Evolutionary conservation across 1,140 invertebrate genomes (phyloP), one percentile per base, ranked within the genome.

Genomic region (Bemisia tabaci): DNA sequence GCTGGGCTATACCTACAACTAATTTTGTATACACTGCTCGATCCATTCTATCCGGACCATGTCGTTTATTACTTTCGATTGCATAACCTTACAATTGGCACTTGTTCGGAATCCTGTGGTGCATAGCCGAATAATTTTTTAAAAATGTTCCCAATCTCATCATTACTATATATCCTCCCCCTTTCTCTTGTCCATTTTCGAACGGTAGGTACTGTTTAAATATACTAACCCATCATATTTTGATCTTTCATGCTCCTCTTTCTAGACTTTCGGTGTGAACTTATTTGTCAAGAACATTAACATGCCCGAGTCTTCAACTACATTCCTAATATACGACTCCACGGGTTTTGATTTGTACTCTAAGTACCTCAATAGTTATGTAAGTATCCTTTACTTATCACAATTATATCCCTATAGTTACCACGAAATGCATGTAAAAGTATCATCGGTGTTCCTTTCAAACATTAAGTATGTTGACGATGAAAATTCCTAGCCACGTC

Each of bases 221-320:
- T n/a, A n/a, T 17, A 59, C 11, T 12, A 21, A 61, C 17, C 1
- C 0, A 25, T 5, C n/a, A 24, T 9, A 17, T 25, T 58, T 67
- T 48, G 22, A 1, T 33, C 11, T 60, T 48, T 58, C 67, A 26
- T 59, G 61, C 17, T 17, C 66, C 26, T 26, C 12, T 39, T 39
- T 62, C 62, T 66, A 59, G 26, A 9, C 23, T 63, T 58, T 22
- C 22, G 21, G 25, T 17, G n/a, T 26, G 22, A 22, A 25, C 33
- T 12, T 21, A 2, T 27, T 67, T 62, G 9, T 22, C 12, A 17
- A 60, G 33, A 5, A 58, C 1, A 25, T 59, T 67, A 27, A 0
- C 12, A 59, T 0, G 2, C 21, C 2, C 22, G 22, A 65, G 12
- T 64, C 48, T 66, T 68, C 69, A 68, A 65, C 65, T 26, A 48